Evolutionary conservation across 2,888 invertebrate species (phyloP).

Genomic region (Artemia sinica): DNA sequence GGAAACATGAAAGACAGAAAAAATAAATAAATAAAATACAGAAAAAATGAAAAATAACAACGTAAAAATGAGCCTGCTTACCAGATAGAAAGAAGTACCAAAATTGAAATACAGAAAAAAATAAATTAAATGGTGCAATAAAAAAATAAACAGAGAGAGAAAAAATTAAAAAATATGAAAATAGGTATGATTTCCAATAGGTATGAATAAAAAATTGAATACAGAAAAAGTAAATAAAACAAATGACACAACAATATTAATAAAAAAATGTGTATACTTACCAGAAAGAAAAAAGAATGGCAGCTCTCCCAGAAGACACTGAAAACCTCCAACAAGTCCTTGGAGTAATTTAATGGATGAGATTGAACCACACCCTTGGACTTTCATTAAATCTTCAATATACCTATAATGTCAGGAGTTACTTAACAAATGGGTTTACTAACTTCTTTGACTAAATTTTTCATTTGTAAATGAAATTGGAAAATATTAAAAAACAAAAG

Average conservation of each 20-base stretch:
- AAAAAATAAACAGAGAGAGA: slow-evolving; percentile 27
- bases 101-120: slow-evolving; percentile 19
- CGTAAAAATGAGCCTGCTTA: too few relatives aligned
- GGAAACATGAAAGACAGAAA: too few relatives aligned
- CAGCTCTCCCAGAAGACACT: slow-evolving; percentile 65
- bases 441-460: too few relatives aligned
- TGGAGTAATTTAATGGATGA: slow-evolving; percentile 52
- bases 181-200: slow-evolving; percentile 31
- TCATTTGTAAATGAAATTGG: too few relatives aligned
- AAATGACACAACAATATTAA: too few relatives aligned
- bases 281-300: slow-evolving; percentile 66
- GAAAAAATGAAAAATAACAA: too few relatives aligned
- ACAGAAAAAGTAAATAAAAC: neutral
- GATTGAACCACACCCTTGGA: slow-evolving; percentile 32
- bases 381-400: slow-evolving; percentile 49
- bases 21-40: too few relatives aligned
- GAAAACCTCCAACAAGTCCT: slow-evolving; percentile 53
- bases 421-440: too few relatives aligned
- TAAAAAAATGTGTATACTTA: slow-evolving; percentile 14
- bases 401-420: slow-evolving; percentile 32
- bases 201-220: neutral
- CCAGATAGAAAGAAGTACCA: neutral
- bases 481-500: too few relatives aligned
- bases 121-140: slow-evolving; percentile 24
- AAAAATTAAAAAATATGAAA: slow-evolving; percentile 8